Evolutionary conservation across 2,888 invertebrate genomes (phyloP), one percentile per base, ranked within the genome.

Genomic region (Bimastos eiseni): DNA sequence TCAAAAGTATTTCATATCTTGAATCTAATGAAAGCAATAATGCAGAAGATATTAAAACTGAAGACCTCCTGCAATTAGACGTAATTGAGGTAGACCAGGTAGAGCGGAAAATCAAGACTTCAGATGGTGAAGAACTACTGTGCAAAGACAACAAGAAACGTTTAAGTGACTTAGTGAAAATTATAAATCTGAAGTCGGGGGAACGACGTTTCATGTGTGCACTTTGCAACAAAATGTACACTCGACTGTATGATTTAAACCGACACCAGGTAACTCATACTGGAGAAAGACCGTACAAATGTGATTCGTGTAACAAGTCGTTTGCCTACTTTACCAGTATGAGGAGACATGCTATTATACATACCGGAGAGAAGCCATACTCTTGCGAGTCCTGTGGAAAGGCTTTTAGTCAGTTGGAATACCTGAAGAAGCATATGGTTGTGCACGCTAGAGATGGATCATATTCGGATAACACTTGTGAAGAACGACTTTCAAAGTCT

Each of bases 391-490:
- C 83, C 13, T 90, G 90, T 90, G 83, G 38, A 41, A 83, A 37
- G n/a, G n/a, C 84, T 34, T 90, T 90, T 37, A 83, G n/a, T 36
- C 36, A 70, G n/a, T 36, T 30, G 30, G 38, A 38, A 83, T 30
- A 30, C 8, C 84, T 90, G 33, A 83, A 83, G 37, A 37, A 83
- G 36, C 90, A 90, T n/a, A 83, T 38, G 37, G 37, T 83, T 1
- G 37, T 83, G 30, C 90, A 90, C 38, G 70, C 90, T 34, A 84
- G 90, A 33, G 30, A 83, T 37, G 37, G 83, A 83, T 84, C 90
- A 33, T 90, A 83, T 44, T 24, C 19, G 21, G 30, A n/a, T 37
- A 84, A 30, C 37, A 34, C 90, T 24, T 83, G 90, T 41, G 38
- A 34, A 34, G 34, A n/a, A 37, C 33, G 19, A 38, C 84, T 21